Evolutionary conservation across 37 sponge, comb jelly and placozoan species (phyloP).

Genomic region (Bolinopsis microptera): DNA sequence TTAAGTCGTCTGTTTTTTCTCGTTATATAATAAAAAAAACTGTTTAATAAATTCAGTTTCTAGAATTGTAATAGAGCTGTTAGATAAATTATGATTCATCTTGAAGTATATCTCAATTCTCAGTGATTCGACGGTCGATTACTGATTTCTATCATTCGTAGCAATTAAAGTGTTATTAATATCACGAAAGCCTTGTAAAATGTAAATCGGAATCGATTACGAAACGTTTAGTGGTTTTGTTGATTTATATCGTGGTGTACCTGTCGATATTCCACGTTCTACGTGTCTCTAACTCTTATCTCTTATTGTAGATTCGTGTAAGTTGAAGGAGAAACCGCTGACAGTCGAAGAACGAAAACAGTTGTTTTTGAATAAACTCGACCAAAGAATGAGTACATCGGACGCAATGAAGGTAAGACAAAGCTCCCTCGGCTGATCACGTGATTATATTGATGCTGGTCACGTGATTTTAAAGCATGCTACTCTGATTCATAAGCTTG

Average conservation of each 20-base stretch:
- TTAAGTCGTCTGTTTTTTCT: no score
- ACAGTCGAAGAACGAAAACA: neutral
- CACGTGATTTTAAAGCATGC: no score
- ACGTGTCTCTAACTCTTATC: neutral
- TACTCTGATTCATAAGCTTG: neutral
- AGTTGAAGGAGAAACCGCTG: conserved; percentile 35
- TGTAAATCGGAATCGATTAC: neutral
- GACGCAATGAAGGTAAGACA: conserved; percentile 58
- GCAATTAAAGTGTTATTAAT: no score
- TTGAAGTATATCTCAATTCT: no score
- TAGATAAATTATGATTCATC: no score
- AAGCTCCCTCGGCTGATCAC: no score
- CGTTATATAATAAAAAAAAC: no score
- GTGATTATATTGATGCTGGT: no score
- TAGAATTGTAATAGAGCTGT: no score
- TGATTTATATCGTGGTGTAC: neutral
- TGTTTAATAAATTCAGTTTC: no score
- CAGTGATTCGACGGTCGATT: neutral
- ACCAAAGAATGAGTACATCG: conserved; percentile 1
- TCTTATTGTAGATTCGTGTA: conserved; percentile 6
- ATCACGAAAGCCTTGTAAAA: neutral
- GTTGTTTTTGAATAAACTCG: neutral
- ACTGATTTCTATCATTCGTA: no score
- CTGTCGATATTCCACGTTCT: no score
- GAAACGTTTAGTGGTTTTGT: neutral